Evolutionary conservation across 2,797 vertebrate genomes (phyloP), one percentile per base, ranked within the genome.

Genomic region (Cephalopachus bancanus): DNA sequence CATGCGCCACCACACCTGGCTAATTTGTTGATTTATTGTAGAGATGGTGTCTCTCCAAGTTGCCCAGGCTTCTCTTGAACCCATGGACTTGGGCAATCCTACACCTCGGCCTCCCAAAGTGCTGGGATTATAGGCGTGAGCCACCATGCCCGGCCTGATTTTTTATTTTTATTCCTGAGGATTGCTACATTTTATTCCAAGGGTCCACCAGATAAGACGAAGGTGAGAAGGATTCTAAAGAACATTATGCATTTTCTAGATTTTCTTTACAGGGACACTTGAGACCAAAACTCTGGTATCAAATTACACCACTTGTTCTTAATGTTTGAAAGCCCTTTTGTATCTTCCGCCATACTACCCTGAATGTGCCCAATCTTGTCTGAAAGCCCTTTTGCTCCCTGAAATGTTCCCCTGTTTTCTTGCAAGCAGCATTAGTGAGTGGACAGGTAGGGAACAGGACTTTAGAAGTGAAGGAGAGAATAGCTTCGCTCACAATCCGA

Each of bases 261-360:
- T 81, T 93, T 83, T 79, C 49, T 88, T 65, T 67, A n/a, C 44
- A 65, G 84, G 86, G 57, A 74, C 17, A 10, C 10, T 72, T 10
- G 60, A 74, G 16, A 49, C 17, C 24, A 0, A 81, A 78, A 72
- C 19, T 89, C 83, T 71, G 49, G 26, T 30, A 91, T 65, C 91
- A 92, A 65, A 85, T 24, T 53, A 86, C 15, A 28, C 26, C 26
- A 7, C 28, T 92, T 76, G 55, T 19, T 89, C 91, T 95, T 75
- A 30, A 16, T 60, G 30, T 64, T 57, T 33, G 74, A 28, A 16
- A 10, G 53, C 15, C 37, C 26, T 1, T 71, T 71, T 37, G 44
- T 44, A 44, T 4, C 44, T 44, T 5, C 44, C 4, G 44, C 44
- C 44, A 44, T 44, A 22, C 67, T 22, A 17, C 33, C 10, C 19